phyloP scores from a whole-genome alignment of 53 echinoderm and acorn worm species.

The Echinometra lucunter region DNA sequence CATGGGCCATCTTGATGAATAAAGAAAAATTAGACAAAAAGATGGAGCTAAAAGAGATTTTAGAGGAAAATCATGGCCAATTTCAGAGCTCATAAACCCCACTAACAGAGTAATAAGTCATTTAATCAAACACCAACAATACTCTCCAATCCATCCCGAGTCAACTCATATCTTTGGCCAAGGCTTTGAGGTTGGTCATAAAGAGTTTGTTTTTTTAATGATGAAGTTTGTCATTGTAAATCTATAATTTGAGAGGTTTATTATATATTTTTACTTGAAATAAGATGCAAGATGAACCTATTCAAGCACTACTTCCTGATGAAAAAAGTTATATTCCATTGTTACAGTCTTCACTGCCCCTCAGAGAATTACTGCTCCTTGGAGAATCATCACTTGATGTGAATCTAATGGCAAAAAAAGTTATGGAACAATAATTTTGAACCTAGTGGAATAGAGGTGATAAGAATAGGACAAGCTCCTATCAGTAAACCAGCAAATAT shows the following conservation, averaged over 20 bases:
- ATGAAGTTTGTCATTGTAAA: background rate
- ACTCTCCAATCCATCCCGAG: background rate
- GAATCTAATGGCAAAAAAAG: background rate
- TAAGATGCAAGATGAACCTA: background rate
- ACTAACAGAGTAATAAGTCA: background rate
- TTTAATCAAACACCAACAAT: background rate
- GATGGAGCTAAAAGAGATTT: background rate
- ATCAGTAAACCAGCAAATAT: background rate
- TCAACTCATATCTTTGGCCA: background rate
- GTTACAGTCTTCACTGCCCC: background rate
- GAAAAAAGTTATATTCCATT: background rate
- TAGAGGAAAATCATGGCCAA: background rate
- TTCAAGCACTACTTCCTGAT: background rate
- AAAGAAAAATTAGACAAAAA: background rate
- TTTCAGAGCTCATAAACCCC: constrained; percentile 37
- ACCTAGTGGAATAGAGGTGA: background rate
- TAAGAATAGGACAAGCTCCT: background rate
- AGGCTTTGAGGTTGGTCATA: background rate
- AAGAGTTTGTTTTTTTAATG: background rate
- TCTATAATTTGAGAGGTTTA: background rate
- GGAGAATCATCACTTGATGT: background rate
- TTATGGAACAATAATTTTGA: background rate
- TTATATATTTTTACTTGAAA: background rate
- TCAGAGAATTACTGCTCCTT: background rate
- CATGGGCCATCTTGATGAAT: background rate